These are phyloP conservation scores for Cheumatopsyche charites DNA, from an alignment of 1,140 invertebrate species.

Conservation along the genomic window DNA sequence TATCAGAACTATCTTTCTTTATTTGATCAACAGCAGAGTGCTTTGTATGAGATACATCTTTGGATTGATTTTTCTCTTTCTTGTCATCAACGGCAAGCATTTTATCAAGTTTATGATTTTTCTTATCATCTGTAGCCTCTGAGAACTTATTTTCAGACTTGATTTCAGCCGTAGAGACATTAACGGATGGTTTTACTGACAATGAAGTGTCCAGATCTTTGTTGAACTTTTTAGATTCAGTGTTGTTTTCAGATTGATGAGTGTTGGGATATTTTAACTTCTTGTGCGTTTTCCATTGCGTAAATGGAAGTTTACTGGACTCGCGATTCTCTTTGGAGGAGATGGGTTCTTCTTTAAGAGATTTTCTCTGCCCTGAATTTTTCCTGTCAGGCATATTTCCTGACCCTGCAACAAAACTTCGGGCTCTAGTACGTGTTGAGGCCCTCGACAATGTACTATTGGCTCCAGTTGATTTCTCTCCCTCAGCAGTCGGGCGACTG, in stretches of 20 bases:
- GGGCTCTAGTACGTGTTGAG: slow-evolving; percentile 66
- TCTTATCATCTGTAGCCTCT: background rate
- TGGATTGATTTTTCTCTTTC: background rate
- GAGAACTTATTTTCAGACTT: background rate
- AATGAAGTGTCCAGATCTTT: background rate
- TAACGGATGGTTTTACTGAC: background rate
- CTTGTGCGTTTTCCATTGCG: slow-evolving; percentile 75
- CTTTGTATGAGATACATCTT: slow-evolving; percentile 13
- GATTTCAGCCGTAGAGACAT: background rate
- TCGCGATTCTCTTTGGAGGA: slow-evolving; percentile 63
- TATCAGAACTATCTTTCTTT: background rate
- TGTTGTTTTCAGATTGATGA: background rate
- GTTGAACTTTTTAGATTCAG: background rate
- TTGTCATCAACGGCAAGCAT: background rate
- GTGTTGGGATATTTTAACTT: slow-evolving; percentile 56
- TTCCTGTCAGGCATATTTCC: slow-evolving; percentile 68
- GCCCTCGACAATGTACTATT: slow-evolving; percentile 54
- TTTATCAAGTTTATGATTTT: background rate
- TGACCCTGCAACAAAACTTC: slow-evolving; percentile 66
- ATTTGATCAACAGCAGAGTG: background rate
- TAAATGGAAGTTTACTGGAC: slow-evolving; percentile 65
- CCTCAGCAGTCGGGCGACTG: slow-evolving; percentile 65
- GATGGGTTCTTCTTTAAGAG: slow-evolving; percentile 57
- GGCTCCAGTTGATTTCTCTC: slow-evolving; percentile 73
- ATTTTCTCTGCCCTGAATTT: slow-evolving; percentile 66